Conservation (phyloP, 2,797 vertebrate genomes). For the Huso huso region DNA sequence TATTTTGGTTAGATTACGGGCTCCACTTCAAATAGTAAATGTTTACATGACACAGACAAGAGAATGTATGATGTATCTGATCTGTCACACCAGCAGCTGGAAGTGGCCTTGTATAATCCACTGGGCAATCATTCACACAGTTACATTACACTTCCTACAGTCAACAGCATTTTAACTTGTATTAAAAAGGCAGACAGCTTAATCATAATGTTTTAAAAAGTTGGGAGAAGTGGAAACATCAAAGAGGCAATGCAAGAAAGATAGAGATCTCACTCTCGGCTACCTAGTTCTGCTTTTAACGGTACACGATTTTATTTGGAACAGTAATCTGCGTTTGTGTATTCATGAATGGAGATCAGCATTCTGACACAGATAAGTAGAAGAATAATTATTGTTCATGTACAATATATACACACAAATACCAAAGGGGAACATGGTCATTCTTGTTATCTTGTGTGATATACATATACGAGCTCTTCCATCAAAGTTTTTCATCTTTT, state of each 20-base stretch:
- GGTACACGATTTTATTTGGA: neutral
- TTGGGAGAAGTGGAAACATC: neutral
- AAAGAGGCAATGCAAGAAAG: neutral
- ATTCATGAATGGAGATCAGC: too few species aligned
- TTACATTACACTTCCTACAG: conserved; percentile 29
- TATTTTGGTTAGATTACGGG: conserved; percentile 52
- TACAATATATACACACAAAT: too few species aligned
- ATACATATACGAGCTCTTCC: too few species aligned
- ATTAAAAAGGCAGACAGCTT: too few species aligned
- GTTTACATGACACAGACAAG: conserved; percentile 60
- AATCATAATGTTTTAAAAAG: too few species aligned
- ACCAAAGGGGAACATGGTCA: too few species aligned
- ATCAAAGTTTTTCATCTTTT: too few species aligned
- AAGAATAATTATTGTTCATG: too few species aligned
- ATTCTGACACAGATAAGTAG: too few species aligned
- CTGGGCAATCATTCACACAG: conserved; percentile 27
- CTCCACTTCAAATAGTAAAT: conserved; percentile 60
- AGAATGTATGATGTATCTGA: conserved; percentile 64
- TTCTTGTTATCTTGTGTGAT: too few species aligned
- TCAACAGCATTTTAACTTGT: conserved; percentile 14
- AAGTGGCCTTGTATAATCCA: conserved; percentile 40
- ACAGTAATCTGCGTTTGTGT: neutral
- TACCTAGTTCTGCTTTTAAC: neutral
- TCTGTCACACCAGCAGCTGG: conserved; percentile 62
- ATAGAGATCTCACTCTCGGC: neutral